Percentiles rank a stretch among this genome's conserved stretches.
Conservation (phyloP, 2,888 invertebrate species). For the Lacanobia oleracea region DNA sequence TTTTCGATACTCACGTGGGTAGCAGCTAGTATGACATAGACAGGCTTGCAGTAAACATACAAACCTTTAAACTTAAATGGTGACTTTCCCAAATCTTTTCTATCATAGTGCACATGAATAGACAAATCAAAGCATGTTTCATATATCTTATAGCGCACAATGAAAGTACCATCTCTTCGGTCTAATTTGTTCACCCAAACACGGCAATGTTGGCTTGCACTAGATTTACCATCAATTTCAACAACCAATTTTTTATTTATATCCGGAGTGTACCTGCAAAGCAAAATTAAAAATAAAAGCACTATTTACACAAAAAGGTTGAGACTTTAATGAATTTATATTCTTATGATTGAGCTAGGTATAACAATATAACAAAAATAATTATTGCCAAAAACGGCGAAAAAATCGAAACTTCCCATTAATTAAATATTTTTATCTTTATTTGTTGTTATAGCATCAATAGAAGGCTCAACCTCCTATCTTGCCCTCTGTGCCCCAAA, state of each 20-base stretch:
- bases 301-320: background rate
- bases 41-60: constrained; percentile 59
- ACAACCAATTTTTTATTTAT: constrained; percentile 87
- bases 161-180: constrained; percentile 95
- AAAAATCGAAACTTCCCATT: no score
- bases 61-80: constrained; percentile 92
- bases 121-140: constrained; percentile 93
- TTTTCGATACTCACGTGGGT: no score
- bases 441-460: no score
- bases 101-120: constrained; percentile 92
- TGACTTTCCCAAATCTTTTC: constrained; percentile 91
- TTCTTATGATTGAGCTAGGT: no score
- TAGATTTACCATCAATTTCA: constrained; percentile 90
- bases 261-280: constrained; percentile 87
- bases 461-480: no score
- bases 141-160: constrained; percentile 95
- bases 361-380: no score
- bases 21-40: no score
- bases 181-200: constrained; percentile 95
- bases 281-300: background rate
- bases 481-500: no score
- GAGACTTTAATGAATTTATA: background rate
- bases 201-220: constrained; percentile 91
- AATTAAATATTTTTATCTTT: no score
- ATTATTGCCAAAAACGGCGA: no score